Evolutionary conservation across 2,113 vertebrate genomes (phyloP).

Genomic region (Penelope pileata): DNA sequence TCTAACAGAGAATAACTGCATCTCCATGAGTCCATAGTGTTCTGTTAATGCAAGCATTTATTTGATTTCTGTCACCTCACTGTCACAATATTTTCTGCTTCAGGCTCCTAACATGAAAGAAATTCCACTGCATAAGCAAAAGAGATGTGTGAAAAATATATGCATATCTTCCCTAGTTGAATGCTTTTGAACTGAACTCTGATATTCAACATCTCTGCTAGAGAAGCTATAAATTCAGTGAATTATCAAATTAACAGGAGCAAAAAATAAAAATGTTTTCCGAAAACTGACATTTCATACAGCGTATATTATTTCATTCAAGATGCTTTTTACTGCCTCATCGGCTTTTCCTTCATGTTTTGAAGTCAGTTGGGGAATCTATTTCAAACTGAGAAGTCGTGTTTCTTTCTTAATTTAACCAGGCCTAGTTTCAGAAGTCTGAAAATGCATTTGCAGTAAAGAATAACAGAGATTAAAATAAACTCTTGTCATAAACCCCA

Average conservation of each 20-base stretch:
- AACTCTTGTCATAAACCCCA: not conserved
- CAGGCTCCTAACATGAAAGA: not conserved
- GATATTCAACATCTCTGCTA: not conserved
- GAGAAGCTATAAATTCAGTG: constrained; percentile 1
- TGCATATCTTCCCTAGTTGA: not conserved
- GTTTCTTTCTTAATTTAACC: not conserved
- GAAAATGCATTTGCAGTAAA: not conserved
- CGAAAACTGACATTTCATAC: not conserved
- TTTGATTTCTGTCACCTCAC: not conserved
- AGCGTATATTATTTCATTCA: constrained; percentile 7
- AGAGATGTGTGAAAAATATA: not conserved
- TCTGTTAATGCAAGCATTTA: not conserved
- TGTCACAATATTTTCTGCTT: not conserved
- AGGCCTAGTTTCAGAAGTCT: not conserved
- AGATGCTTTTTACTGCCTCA: not conserved
- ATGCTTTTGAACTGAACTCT: not conserved
- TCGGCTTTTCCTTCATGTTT: not conserved
- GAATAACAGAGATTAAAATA: not conserved
- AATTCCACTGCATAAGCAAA: not conserved
- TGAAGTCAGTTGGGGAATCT: not conserved
- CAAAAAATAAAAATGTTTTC: constrained; percentile 8
- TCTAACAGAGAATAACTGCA: not conserved
- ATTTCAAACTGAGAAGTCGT: not conserved
- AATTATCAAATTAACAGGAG: constrained; percentile 46
- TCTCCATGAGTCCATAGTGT: not conserved